Conservation (phyloP, 2,113 vertebrate genomes). For the Trogon surrucura region DNA sequence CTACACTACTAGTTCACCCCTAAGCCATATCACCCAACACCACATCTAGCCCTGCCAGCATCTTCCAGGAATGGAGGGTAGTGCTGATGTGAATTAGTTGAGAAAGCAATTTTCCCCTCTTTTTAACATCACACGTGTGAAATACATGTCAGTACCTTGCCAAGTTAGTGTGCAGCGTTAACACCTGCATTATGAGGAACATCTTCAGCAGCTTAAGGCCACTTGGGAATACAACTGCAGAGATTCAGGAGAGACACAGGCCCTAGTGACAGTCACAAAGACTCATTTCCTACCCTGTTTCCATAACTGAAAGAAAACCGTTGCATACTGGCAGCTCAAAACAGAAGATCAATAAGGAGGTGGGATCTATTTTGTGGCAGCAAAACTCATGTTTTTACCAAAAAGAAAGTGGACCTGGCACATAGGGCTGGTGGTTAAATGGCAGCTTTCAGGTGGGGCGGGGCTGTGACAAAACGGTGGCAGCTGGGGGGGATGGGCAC, state of each 20-base stretch:
- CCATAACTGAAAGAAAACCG: neutral
- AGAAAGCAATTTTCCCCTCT: neutral
- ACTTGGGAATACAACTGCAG: neutral
- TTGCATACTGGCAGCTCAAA: neutral
- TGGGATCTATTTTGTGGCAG: neutral
- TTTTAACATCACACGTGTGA: neutral
- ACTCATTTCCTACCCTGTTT: neutral
- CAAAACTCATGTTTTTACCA: too few species aligned
- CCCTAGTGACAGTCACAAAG: neutral
- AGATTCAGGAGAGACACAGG: neutral
- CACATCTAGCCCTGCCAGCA: neutral
- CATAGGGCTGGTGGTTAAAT: too few species aligned
- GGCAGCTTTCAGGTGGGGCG: too few species aligned
- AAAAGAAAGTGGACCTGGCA: too few species aligned
- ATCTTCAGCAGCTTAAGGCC: neutral
- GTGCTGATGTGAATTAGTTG: neutral
- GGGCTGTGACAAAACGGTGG: fast-evolving
- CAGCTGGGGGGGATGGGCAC: too few species aligned
- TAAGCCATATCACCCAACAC: too few species aligned
- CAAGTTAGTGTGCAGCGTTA: neutral
- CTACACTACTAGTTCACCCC: too few species aligned
- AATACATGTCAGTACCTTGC: fast-evolving
- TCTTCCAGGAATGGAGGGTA: neutral
- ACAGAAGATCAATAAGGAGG: neutral
- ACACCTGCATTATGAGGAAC: neutral